Base-by-base conservation (phyloP, 2,888 invertebrate genomes). In the Tubulanus polymorphus region DNA sequence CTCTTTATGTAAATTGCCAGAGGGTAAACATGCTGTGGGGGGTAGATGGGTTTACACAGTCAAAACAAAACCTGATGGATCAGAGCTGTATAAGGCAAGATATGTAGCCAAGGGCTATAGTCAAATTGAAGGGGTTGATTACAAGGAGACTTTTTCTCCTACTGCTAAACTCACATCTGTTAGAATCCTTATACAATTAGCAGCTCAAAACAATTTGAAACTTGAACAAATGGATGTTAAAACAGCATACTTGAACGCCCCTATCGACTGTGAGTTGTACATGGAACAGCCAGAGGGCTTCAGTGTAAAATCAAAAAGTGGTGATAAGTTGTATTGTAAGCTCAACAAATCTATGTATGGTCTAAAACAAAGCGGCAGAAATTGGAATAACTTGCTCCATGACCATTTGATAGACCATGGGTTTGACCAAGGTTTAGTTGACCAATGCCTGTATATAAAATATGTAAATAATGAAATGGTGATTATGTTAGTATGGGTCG, bases 121-220 rank as follows among this genome's bases (percentile, higher is more conserved):
- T 28, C 63, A 64, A 49, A 45, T 29, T n/a, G 41, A 48, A 30
- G 63, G 57, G 18, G 29, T 59, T 30, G 64, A 64, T 57, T 63
- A 60, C 48, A 29, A 62, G 1, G 59, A 64, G 51, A 63, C 64
- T 15, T 63, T 63, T 59, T 48, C 64, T 26, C 63, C 64, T 5
- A 64, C 60, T 25, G 57, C 63, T 20, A 48, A 37, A 20, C 25
- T 62, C 28, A 60, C 59, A 32, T 60, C 59, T 20, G 27, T 64
- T 27, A 37, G 63, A 20, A 48, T 49, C 12, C 12, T 63, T 23
- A 57, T 61, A 53, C 60, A 64, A 48, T 15, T 60, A 48, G 61
- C 64, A 37, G 57, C 48, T n/a, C 54, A 59, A 41, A 10, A 61
- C 50, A 52, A 59, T 29, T 41, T 59, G 28, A 41, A 47, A 35